These are phyloP conservation scores for Chauna torquata DNA, from an alignment of 2,113 vertebrate genomes.

Conservation along the genomic window DNA sequence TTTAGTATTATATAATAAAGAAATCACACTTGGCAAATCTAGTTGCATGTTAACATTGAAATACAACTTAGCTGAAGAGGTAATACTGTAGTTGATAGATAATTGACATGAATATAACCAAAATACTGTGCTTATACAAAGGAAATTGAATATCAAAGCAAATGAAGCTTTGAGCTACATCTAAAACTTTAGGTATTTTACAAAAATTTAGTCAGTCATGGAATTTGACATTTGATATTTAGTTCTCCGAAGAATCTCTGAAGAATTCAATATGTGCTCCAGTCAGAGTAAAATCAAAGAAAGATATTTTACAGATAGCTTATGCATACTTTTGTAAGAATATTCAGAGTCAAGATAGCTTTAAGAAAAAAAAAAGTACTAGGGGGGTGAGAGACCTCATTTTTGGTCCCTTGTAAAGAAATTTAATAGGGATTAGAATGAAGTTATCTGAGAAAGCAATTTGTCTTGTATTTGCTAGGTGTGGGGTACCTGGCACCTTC, in stretches of 20 bases:
- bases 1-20: not conserved
- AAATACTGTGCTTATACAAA: not conserved
- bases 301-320: not conserved
- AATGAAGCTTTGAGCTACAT: not conserved
- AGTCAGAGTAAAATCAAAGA: not conserved
- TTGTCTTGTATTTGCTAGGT: not conserved
- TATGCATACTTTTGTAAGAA: not conserved
- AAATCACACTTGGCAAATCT: not conserved
- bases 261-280: not conserved
- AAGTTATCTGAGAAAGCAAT: not conserved
- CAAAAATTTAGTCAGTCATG: not conserved
- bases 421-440: not conserved
- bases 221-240: not conserved
- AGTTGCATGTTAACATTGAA: not conserved
- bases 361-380: not conserved
- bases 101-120: not conserved
- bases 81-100: not conserved
- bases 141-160: not conserved
- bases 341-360: not conserved
- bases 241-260: not conserved
- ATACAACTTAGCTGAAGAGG: not conserved
- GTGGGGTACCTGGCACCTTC: not conserved
- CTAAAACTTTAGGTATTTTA: not conserved
- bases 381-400: not conserved
- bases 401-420: not conserved